Evolutionary conservation across 2,113 vertebrate genomes (phyloP).

Genomic region (Mugil cephalus): DNA sequence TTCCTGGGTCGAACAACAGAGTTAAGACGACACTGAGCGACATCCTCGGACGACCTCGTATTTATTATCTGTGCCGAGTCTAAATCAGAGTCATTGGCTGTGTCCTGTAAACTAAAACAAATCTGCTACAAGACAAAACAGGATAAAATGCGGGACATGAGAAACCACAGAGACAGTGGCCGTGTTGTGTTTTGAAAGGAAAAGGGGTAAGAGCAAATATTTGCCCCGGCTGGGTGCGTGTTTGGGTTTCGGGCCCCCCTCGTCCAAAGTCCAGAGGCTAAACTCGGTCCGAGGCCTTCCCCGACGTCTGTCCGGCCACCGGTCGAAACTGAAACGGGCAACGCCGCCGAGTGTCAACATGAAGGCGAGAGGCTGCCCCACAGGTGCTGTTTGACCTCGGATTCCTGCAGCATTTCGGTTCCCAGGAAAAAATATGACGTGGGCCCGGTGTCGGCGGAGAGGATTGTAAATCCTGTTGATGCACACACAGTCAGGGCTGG

Average conservation of each 20-base stretch:
- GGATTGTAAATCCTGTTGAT: conserved; percentile 63
- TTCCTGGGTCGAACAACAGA: too few relatives aligned
- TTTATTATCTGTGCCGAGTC: conserved; percentile 22
- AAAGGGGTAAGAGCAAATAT: conserved; percentile 68
- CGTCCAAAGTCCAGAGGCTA: conserved; percentile 70
- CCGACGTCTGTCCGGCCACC: conserved; percentile 11
- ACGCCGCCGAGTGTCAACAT: conserved; percentile 10
- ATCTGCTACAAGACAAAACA: conserved; percentile 32
- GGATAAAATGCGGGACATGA: conserved; percentile 31
- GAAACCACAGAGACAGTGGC: background rate
- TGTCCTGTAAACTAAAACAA: conserved; percentile 32
- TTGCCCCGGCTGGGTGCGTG: conserved; percentile 53
- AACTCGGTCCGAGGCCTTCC: conserved; percentile 3
- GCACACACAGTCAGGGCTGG: conserved; percentile 46
- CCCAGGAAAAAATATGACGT: conserved; percentile 24
- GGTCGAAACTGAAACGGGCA: conserved; percentile 33
- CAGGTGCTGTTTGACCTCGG: conserved; percentile 58
- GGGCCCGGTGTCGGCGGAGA: conserved; percentile 6
- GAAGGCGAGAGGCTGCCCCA: conserved; percentile 5
- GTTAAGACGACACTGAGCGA: background rate
- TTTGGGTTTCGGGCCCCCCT: conserved; percentile 77
- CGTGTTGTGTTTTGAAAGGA: conserved; percentile 24
- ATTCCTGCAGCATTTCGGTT: conserved; percentile 42
- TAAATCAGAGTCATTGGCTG: conserved; percentile 42
- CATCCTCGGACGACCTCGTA: conserved; percentile 14